phyloP scores from a whole-genome alignment of 1,140 invertebrate species.

The Leguminivora glycinivorella region DNA sequence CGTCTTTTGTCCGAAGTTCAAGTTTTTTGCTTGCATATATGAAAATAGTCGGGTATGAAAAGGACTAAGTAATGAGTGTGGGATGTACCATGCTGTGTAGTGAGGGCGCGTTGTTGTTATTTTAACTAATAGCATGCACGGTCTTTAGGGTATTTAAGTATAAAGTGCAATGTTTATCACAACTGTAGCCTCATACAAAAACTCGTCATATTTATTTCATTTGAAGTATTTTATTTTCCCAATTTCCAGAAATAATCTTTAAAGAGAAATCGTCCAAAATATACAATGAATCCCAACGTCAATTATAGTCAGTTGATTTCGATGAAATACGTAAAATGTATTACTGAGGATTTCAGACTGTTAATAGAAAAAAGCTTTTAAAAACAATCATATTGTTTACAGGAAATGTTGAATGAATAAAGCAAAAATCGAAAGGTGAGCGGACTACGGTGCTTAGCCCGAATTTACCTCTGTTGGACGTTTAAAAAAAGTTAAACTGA shows the following conservation, averaged over 20 bases:
- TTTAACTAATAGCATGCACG: neutral
- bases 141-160: neutral
- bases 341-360: neutral
- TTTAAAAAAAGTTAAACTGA: no score
- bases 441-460: neutral
- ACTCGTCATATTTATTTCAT: no score
- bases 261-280: no score
- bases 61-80: conserved; percentile 26
- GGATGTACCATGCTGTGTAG: neutral
- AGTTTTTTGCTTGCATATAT: conserved; percentile 50
- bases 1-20: conserved; percentile 48
- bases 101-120: neutral
- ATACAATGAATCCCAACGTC: no score
- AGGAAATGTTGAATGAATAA: neutral
- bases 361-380: no score
- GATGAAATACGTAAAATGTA: neutral
- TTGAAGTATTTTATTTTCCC: no score
- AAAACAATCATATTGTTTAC: neutral
- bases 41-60: conserved; percentile 41
- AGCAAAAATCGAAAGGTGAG: neutral
- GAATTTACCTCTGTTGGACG: neutral
- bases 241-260: no score
- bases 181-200: no score
- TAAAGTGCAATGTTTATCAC: no score
- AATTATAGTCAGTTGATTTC: no score